Conservation (phyloP, 1,140 invertebrate species). For the Heliconius nattereri region DNA sequence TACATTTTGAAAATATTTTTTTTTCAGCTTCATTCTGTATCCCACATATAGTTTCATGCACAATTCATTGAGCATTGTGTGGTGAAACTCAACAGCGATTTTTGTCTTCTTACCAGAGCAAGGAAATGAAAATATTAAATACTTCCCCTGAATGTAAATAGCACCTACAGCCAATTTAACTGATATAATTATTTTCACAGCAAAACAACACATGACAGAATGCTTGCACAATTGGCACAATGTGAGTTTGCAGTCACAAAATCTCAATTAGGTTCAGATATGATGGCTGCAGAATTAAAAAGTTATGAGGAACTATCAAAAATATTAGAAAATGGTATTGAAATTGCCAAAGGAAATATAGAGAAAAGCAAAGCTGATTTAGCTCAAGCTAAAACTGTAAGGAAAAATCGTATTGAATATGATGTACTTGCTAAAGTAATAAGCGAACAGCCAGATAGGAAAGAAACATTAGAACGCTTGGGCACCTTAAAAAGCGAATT, state of each 20-base stretch:
- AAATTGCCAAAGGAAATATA: conserved; percentile 88
- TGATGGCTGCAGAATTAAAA: conserved; percentile 91
- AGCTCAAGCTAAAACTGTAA: conserved; percentile 89
- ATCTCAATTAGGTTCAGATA: conserved; percentile 88
- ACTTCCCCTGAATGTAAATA: too few relatives aligned
- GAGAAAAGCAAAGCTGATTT: conserved; percentile 88
- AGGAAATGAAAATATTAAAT: too few relatives aligned
- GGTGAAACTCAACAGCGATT: too few relatives aligned
- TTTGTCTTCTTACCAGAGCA: too few relatives aligned
- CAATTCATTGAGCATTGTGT: too few relatives aligned
- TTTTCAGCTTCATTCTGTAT: too few relatives aligned
- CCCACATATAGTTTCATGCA: too few relatives aligned
- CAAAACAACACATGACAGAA: conserved; percentile 87
- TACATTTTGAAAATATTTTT: too few relatives aligned
- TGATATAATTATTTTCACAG: conserved; percentile 58
- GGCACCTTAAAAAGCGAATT: conserved; percentile 89
- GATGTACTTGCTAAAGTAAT: conserved; percentile 95
- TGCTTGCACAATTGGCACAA: conserved; percentile 90
- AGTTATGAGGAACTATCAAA: conserved; percentile 91
- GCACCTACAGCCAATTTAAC: too few relatives aligned
- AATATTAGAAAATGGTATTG: conserved; percentile 89
- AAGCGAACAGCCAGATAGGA: conserved; percentile 93
- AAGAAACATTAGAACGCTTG: conserved; percentile 89
- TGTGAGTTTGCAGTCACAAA: conserved; percentile 95
- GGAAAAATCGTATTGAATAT: conserved; percentile 96